Evolutionary conservation across 2,113 vertebrate genomes (phyloP).

Genomic region (Syngnathus scovelli): DNA sequence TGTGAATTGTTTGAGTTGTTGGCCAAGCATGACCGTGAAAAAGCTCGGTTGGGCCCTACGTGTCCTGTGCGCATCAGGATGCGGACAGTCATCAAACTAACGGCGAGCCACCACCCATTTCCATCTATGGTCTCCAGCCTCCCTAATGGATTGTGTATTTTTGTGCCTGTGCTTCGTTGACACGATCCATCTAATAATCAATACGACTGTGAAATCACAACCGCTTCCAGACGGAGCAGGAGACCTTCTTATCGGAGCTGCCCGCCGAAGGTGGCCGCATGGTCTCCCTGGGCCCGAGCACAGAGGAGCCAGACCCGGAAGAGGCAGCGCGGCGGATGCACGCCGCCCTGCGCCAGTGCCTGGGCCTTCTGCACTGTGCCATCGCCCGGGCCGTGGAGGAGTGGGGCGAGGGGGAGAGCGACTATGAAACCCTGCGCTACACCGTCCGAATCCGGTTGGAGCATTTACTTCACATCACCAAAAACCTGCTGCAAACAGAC

Average conservation of each 20-base stretch:
- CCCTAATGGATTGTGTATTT: constrained; percentile 47
- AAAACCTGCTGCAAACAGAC: constrained; percentile 42
- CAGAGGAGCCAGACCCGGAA: constrained; percentile 30
- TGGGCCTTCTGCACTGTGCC: constrained; percentile 65
- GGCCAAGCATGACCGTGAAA: not conserved
- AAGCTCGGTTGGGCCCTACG: too few relatives aligned
- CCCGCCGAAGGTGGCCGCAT: constrained; percentile 54
- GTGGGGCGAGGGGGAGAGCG: constrained; percentile 59
- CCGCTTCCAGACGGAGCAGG: constrained; percentile 57
- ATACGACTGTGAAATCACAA: not conserved
- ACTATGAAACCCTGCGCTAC: constrained; percentile 60
- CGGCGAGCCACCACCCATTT: not conserved
- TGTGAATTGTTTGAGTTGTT: not conserved
- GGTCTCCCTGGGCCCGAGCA: constrained; percentile 49
- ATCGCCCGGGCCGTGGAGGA: constrained; percentile 68
- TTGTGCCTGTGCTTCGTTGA: constrained; percentile 17
- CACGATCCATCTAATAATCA: constrained; percentile 24
- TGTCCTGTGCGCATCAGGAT: not conserved
- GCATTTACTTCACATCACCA: constrained; percentile 64
- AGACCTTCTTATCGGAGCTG: constrained; percentile 58
- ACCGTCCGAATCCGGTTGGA: constrained; percentile 57
- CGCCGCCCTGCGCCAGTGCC: constrained; percentile 63
- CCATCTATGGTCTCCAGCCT: not conserved
- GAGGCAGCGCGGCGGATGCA: constrained; percentile 62
- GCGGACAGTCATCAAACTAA: constrained; percentile 33